These are phyloP conservation scores for Aphelenchoides avenae DNA, from an alignment of 1,140 invertebrate genomes.

Conservation along the genomic window DNA sequence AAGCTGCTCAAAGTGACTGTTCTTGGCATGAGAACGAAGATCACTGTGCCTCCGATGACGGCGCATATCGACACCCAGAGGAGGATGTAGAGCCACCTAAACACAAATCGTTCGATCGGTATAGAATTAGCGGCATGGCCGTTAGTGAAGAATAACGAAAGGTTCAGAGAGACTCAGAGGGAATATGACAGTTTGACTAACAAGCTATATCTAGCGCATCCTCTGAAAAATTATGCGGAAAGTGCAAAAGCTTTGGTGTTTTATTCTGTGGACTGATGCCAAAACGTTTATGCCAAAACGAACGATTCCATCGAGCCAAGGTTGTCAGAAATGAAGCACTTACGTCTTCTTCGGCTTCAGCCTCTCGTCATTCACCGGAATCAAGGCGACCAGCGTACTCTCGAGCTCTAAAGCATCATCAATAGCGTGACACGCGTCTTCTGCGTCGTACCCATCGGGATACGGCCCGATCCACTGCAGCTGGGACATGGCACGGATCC, in stretches of 20 bases:
- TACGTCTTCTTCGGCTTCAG: slow-evolving; percentile 61
- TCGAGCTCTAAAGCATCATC: slow-evolving; percentile 55
- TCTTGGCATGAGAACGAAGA: slow-evolving; percentile 45
- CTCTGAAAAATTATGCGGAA: too few relatives aligned
- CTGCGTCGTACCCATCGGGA: slow-evolving; percentile 57
- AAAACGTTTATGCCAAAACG: background rate
- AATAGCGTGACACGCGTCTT: background rate
- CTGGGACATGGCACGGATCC: slow-evolving; percentile 60
- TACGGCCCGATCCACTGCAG: slow-evolving; percentile 59
- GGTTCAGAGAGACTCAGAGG: too few relatives aligned
- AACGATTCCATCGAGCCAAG: background rate
- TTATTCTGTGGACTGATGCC: too few relatives aligned
- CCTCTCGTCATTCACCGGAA: slow-evolving; percentile 60
- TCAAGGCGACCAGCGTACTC: slow-evolving; percentile 60
- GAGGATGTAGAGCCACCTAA: slow-evolving; percentile 34
- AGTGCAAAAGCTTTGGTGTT: too few relatives aligned
- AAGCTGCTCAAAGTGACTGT: slow-evolving; percentile 31
- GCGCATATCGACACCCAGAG: slow-evolving; percentile 37
- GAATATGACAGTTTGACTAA: too few relatives aligned
- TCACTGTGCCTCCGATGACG: slow-evolving; percentile 25
- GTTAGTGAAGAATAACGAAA: too few relatives aligned
- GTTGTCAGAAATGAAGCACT: background rate
- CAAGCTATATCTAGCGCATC: too few relatives aligned
- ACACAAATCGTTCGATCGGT: slow-evolving; percentile 15
- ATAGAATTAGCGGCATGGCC: too few relatives aligned